Conservation (phyloP, 2,113 vertebrate species). For the Axis porcinus region DNA sequence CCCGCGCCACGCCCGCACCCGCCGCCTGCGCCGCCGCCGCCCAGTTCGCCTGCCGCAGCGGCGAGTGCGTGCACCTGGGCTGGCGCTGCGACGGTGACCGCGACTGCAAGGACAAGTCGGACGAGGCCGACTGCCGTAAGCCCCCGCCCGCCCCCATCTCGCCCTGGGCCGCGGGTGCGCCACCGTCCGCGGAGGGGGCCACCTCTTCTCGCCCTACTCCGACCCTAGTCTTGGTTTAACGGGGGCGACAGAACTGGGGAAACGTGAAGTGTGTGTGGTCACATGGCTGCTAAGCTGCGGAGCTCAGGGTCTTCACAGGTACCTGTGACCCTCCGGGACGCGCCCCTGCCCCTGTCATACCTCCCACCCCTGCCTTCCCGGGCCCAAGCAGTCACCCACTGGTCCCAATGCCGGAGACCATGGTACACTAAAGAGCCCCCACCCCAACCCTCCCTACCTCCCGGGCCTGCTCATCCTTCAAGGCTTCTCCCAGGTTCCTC, state of each 20-base stretch:
- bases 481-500: not conserved
- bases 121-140: conserved; percentile 96
- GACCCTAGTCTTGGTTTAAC: not conserved
- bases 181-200: not conserved
- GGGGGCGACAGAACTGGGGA: not conserved
- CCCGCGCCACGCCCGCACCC: conserved; percentile 81
- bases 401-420: not conserved
- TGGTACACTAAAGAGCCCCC: too few relatives aligned
- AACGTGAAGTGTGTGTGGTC: not conserved
- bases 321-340: not conserved
- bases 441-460: not conserved
- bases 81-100: conserved; percentile 97
- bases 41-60: conserved; percentile 93
- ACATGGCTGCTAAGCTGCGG: not conserved
- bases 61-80: conserved; percentile 93
- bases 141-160: conserved; percentile 36
- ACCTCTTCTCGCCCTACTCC: not conserved
- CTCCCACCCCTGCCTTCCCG: too few relatives aligned
- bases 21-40: conserved; percentile 82
- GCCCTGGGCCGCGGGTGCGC: not conserved
- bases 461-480: not conserved
- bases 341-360: not conserved
- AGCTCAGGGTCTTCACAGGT: not conserved
- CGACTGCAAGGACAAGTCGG: conserved; percentile 98
- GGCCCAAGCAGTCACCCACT: not conserved